Evolutionary conservation across 2,113 vertebrate species (phyloP).

Genomic region (Progne subis): DNA sequence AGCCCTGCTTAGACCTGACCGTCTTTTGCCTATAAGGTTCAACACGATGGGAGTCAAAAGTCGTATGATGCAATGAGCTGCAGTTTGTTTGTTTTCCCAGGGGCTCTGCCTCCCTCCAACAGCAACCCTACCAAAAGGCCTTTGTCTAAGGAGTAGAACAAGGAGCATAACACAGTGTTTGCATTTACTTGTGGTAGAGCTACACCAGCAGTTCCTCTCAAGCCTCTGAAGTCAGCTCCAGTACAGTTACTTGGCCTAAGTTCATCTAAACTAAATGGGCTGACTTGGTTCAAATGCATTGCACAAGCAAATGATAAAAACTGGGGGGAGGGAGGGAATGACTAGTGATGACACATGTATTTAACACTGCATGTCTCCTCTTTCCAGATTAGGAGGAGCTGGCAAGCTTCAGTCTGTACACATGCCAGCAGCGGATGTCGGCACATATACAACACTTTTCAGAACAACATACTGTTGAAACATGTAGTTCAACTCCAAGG

Average conservation of each 20-base stretch:
- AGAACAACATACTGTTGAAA: constrained; percentile 61
- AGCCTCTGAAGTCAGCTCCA: constrained; percentile 44
- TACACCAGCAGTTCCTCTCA: constrained; percentile 1
- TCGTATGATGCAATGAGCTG: neutral
- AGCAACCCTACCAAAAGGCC: neutral
- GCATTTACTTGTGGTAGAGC: constrained; percentile 6
- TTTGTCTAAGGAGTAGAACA: neutral
- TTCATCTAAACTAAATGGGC: constrained; percentile 41
- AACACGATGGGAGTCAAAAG: neutral
- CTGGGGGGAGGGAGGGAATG: neutral
- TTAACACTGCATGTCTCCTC: constrained; percentile 49
- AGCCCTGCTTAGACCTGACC: neutral
- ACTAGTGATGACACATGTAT: constrained; percentile 62
- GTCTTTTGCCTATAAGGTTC: neutral
- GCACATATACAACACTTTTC: constrained; percentile 65
- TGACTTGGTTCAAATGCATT: constrained; percentile 30
- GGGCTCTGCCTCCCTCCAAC: neutral
- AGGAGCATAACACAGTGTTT: neutral
- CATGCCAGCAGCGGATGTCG: constrained; percentile 69
- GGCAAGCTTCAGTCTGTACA: neutral
- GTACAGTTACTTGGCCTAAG: constrained; percentile 42
- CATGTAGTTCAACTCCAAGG: constrained; percentile 50
- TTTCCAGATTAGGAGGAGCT: constrained; percentile 39
- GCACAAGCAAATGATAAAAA: constrained; percentile 44
- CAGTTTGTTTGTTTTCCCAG: constrained; percentile 1